Percentiles rank a stretch among this genome's conserved stretches.
phyloP scores from a whole-genome alignment of 2,113 vertebrate species.

The Opisthocomus hoazin region DNA sequence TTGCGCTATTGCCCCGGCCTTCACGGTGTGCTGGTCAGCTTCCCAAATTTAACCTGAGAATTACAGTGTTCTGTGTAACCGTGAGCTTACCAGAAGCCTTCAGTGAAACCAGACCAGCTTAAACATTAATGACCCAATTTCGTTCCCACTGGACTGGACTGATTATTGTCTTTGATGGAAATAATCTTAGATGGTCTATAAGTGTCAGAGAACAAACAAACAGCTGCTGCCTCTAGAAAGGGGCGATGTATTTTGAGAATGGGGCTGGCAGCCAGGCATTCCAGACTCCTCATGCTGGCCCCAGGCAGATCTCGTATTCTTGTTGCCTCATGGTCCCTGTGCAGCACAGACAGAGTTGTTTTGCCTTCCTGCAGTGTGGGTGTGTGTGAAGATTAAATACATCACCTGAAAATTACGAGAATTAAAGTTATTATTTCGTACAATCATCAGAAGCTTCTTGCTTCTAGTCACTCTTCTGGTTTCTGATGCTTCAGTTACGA shows the following conservation, averaged over 20 bases:
- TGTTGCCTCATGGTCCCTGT: not conserved
- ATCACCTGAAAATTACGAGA: not conserved
- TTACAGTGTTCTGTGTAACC: not conserved
- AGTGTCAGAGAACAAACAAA: conserved; percentile 22
- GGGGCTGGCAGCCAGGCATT: conserved; percentile 8
- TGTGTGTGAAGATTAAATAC: not conserved
- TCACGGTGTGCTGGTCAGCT: not conserved
- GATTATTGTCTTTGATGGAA: conserved; percentile 19
- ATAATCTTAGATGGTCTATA: not conserved
- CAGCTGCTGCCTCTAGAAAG: conserved; percentile 31
- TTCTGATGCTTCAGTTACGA: not conserved
- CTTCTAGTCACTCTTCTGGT: not conserved
- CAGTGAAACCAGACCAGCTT: not conserved
- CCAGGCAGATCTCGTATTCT: not conserved
- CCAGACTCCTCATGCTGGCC: not conserved
- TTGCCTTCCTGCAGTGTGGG: not conserved
- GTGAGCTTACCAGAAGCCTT: not conserved
- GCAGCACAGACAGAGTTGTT: not conserved
- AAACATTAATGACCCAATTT: not conserved
- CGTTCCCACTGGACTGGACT: not conserved
- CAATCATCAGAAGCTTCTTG: not conserved
- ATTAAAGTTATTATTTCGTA: not conserved
- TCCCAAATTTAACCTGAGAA: not conserved
- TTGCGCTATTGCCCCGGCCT: not conserved
- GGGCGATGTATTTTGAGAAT: conserved; percentile 1